A percentile compares a stretch with the other conserved stretches of the same genome.
Evolutionary conservation across 2,113 vertebrate species (phyloP).

Genomic region (Sturnus vulgaris): DNA sequence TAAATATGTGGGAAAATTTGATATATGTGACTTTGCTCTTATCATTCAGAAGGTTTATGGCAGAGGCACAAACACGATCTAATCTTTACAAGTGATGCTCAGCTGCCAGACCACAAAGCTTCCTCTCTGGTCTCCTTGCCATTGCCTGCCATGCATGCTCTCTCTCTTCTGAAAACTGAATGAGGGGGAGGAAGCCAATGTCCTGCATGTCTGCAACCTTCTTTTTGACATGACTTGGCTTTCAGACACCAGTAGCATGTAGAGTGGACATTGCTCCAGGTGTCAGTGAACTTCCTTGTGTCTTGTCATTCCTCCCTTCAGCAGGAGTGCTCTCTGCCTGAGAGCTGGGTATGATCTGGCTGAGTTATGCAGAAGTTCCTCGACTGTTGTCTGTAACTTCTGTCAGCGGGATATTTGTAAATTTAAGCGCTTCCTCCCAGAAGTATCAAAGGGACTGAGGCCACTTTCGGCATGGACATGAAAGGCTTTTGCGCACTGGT

Average conservation of each 20-base stretch:
- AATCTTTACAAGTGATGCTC: background rate
- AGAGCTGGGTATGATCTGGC: background rate
- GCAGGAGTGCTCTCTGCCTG: background rate
- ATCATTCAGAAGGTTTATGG: background rate
- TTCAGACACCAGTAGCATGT: background rate
- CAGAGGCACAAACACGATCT: background rate
- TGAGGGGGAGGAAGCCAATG: background rate
- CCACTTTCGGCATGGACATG: slow-evolving; percentile 50
- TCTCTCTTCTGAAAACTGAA: background rate
- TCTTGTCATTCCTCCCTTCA: background rate
- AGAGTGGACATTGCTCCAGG: background rate
- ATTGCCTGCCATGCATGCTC: background rate
- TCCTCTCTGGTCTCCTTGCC: background rate
- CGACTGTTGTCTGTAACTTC: slow-evolving; percentile 26
- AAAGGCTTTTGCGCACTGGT: slow-evolving; percentile 6
- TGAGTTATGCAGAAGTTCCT: background rate
- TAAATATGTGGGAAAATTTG: background rate
- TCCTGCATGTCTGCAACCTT: background rate
- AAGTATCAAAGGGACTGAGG: slow-evolving; percentile 49
- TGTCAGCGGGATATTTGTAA: slow-evolving; percentile 27
- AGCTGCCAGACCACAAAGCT: background rate
- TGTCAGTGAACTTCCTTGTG: background rate
- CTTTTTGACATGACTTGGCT: background rate
- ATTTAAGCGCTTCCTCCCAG: slow-evolving; percentile 24
- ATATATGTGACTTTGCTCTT: background rate